Evolutionary conservation across 2,113 vertebrate species (phyloP), one percentile per base, ranked within the genome.

Genomic region (Xiphias gladius): DNA sequence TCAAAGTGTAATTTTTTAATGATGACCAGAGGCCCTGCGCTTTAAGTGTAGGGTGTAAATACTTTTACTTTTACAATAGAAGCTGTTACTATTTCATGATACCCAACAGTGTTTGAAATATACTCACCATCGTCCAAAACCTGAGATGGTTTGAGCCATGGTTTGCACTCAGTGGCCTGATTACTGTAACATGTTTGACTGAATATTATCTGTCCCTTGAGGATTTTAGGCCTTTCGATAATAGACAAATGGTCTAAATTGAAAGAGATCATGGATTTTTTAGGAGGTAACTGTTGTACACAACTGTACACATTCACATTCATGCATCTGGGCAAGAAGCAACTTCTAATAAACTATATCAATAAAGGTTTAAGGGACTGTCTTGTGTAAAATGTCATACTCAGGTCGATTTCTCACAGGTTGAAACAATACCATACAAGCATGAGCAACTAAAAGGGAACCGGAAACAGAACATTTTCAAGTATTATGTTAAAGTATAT

Each of bases 1-100:
- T 79, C 55, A 79, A 64, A 77, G 52, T 82, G 30, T 85, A 76
- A 70, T 69, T 75, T n/a, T 35, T 32, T 55, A 63, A 58, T 52
- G 50, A 73, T 46, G 46, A 68, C 35, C 19, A 41, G 22, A 72
- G 50, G 41, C 32, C 19, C 26, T 32, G 30, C n/a, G 69, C 68
- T 67, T 41, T 61, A 71, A 67, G 63, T 41, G 41, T 2, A 39
- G 7, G 26, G 5, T 37, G 43, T 22, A 43, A 39, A 71, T 62
- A 11, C 13, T 59, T 17, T 43, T 35, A 35, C 32, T 5, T 67
- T 10, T 76, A 70, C 16, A 52, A 7, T 30, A 26, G 50, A 28
- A 24, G 24, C 46, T 50, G 35, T 28, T 50, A 28, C 20, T 46
- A 35, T 35, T 62, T 24, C 6, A 3, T 16, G 8, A 46, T 30